Conservation (phyloP, 1,140 invertebrate species). For the Sycobia sp. region DNA sequence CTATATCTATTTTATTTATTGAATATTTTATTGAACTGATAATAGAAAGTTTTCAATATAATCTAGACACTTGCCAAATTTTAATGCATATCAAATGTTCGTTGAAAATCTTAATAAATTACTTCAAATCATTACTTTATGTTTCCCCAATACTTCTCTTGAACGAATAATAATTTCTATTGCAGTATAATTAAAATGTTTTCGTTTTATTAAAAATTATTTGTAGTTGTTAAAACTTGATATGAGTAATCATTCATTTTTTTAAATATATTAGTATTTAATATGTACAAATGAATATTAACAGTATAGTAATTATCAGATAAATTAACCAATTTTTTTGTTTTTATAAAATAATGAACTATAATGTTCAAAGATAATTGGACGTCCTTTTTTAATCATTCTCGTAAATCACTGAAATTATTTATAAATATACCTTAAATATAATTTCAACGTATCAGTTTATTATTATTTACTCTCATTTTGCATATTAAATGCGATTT, state of each 20-base stretch:
- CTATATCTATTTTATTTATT: not conserved
- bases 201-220: too few species aligned
- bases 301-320: too few species aligned
- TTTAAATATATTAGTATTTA: too few species aligned
- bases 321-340: too few species aligned
- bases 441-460: not conserved
- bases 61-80: constrained; percentile 32
- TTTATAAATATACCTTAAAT: not conserved
- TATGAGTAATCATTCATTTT: too few species aligned
- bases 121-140: too few species aligned
- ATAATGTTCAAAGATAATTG: not conserved
- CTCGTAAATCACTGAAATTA: not conserved
- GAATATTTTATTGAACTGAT: too few species aligned
- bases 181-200: too few species aligned
- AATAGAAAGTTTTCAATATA: constrained; percentile 10
- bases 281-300: too few species aligned
- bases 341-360: not conserved
- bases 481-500: constrained; percentile 1
- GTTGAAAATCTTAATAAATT: not conserved
- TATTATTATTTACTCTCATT: constrained; percentile 6
- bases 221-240: too few species aligned
- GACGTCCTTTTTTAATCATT: constrained; percentile 12
- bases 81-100: not conserved
- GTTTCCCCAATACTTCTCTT: too few species aligned
- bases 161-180: too few species aligned